Conservation (phyloP, 2,797 vertebrate species). For the Syngnathus acus region DNA sequence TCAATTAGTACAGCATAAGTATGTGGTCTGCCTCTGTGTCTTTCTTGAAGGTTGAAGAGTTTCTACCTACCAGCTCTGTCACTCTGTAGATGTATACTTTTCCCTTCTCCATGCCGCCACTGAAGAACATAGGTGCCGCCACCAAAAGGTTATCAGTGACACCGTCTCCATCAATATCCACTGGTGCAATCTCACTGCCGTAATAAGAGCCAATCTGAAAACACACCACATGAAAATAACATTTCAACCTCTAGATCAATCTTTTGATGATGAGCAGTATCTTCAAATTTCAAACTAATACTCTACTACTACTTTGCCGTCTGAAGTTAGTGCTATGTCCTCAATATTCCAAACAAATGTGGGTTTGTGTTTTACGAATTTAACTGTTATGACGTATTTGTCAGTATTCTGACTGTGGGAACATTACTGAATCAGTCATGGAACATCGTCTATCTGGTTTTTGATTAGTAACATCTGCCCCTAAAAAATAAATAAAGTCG, state of each 20-base stretch:
- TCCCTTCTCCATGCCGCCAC: conserved; percentile 84
- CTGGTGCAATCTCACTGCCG: conserved; percentile 86
- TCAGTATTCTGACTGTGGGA: conserved; percentile 14
- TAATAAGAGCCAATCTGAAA: conserved; percentile 96
- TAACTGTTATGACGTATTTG: conserved; percentile 1
- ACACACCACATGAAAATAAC: background rate
- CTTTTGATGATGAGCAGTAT: background rate
- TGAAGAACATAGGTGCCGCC: conserved; percentile 97
- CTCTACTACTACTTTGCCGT: background rate
- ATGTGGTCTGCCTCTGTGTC: conserved; percentile 7
- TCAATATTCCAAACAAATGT: conserved; percentile 2
- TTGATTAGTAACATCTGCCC: conserved; percentile 48
- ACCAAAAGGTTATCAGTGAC: conserved; percentile 87
- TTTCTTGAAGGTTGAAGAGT: background rate
- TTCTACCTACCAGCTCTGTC: conserved; percentile 66
- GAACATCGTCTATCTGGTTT: conserved; percentile 29
- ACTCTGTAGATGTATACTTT: conserved; percentile 85
- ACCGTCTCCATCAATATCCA: conserved; percentile 81
- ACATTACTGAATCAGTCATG: conserved; percentile 26
- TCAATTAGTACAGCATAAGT: background rate
- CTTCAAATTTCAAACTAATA: background rate
- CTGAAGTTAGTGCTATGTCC: background rate
- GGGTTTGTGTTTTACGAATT: background rate
- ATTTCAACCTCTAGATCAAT: background rate
- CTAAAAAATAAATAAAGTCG: conserved; percentile 11